These are phyloP conservation scores for Euwallacea fornicatus DNA, from an alignment of 1,140 invertebrate species.

Conservation along the genomic window DNA sequence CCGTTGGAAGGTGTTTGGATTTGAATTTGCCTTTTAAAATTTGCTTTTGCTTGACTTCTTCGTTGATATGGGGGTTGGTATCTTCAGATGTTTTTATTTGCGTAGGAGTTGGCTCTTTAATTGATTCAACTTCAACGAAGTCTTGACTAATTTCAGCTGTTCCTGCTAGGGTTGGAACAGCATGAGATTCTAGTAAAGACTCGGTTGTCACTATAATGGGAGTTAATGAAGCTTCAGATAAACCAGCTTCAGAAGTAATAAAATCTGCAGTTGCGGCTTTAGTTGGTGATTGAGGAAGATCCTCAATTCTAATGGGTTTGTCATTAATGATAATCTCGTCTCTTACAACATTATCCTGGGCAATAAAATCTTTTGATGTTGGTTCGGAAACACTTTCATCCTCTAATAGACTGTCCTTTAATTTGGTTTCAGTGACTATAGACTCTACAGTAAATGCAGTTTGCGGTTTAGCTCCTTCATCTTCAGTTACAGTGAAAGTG, in stretches of 20 bases:
- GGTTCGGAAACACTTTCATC: constrained; percentile 7
- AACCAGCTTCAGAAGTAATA: no score
- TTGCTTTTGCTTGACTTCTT: constrained; percentile 33
- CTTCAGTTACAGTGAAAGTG: constrained; percentile 30
- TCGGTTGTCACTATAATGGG: no score
- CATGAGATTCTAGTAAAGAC: no score
- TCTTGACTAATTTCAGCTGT: no score
- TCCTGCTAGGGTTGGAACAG: no score
- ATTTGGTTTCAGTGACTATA: constrained; percentile 41
- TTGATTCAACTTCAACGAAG: no score
- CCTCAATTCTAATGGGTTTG: constrained; percentile 33
- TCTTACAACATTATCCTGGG: constrained; percentile 12
- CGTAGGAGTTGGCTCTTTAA: no score
- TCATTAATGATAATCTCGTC: constrained; percentile 35
- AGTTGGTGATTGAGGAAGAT: constrained; percentile 12
- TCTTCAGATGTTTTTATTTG: no score
- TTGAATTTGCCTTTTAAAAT: constrained; percentile 42
- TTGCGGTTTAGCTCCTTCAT: constrained; percentile 11
- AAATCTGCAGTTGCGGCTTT: neutral
- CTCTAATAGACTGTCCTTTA: constrained; percentile 20
- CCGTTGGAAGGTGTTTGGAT: constrained; percentile 43
- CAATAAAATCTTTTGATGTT: constrained; percentile 37
- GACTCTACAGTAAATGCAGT: constrained; percentile 42
- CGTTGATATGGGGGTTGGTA: neutral
- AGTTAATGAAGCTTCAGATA: no score